These are phyloP conservation scores for Aegithalos caudatus DNA, from an alignment of 2,113 vertebrate genomes.

Conservation along the genomic window DNA sequence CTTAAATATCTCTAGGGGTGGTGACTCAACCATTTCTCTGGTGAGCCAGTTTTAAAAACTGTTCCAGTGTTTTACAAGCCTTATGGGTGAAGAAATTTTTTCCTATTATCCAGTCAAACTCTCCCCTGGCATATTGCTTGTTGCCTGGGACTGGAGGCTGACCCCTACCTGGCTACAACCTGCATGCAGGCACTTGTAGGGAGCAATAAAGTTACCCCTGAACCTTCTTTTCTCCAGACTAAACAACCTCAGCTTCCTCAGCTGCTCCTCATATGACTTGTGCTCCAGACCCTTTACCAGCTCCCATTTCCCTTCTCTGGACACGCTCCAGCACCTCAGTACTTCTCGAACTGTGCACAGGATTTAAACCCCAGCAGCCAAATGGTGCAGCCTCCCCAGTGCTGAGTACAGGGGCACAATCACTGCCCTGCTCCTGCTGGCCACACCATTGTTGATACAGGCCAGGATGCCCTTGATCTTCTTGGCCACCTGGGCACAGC, in stretches of 20 bases:
- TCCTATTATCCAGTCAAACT: not conserved
- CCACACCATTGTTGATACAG: accelerated
- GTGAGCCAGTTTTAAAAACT: not conserved
- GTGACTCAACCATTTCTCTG: not conserved
- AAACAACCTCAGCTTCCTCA: not conserved
- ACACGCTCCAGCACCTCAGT: accelerated
- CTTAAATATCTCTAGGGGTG: not conserved
- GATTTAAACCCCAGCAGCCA: not conserved
- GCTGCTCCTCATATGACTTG: not conserved
- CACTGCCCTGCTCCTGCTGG: accelerated
- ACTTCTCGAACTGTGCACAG: not conserved
- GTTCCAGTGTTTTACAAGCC: not conserved
- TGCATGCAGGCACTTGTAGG: not conserved
- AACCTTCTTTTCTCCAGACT: not conserved
- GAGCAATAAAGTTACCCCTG: accelerated
- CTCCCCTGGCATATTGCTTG: accelerated
- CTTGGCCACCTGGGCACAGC: not conserved
- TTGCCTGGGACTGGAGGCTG: accelerated
- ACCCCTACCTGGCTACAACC: accelerated
- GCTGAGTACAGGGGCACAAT: accelerated
- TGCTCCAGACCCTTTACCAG: not conserved
- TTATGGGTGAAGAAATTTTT: not conserved
- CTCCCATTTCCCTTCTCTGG: not conserved
- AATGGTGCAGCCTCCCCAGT: not conserved
- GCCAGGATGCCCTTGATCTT: accelerated